Evolutionary conservation across 2,113 vertebrate genomes (phyloP).

Genomic region (Nicator chloris): DNA sequence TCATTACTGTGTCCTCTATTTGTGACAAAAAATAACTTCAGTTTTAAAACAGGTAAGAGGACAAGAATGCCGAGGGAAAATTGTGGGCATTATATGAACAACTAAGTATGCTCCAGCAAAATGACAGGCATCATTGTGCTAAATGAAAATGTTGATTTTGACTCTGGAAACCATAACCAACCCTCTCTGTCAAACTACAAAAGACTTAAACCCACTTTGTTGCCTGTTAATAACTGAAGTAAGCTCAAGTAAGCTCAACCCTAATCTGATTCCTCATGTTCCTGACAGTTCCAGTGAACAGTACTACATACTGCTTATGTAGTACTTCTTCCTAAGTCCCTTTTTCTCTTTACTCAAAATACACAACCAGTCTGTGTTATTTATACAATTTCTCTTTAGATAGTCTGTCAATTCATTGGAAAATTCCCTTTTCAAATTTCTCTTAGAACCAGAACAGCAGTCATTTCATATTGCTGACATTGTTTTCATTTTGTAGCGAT

Average conservation of each 20-base stretch:
- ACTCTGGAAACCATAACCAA: not conserved
- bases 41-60: not conserved
- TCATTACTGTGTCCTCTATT: not conserved
- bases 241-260: not conserved
- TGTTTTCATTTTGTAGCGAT: not conserved
- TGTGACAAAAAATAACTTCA: not conserved
- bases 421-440: not conserved
- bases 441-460: not conserved
- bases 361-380: not conserved
- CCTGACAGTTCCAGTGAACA: not conserved
- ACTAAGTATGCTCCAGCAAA: not conserved
- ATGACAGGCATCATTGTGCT: not conserved
- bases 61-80: not conserved
- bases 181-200: not conserved
- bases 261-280: not conserved
- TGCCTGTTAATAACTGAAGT: not conserved
- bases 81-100: not conserved
- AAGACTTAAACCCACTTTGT: not conserved
- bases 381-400: not conserved
- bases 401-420: not conserved
- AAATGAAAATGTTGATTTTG: not conserved
- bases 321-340: not conserved
- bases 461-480: not conserved
- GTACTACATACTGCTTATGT: not conserved
- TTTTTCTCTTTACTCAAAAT: not conserved